Conservation (phyloP, 1,140 invertebrate species). For the Papilio xuthus region DNA sequence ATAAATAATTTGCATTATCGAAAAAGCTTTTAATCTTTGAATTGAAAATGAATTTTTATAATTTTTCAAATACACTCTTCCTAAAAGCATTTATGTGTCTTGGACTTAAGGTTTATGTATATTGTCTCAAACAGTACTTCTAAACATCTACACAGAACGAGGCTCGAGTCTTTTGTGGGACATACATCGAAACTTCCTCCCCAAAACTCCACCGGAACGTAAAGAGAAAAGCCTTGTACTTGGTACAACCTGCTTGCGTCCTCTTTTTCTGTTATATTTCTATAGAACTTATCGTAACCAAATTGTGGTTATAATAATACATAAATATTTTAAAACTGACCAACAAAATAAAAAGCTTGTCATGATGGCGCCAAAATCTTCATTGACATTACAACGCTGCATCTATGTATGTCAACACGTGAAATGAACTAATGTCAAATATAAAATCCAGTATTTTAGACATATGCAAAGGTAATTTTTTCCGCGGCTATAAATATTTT, state of each 20-base stretch:
- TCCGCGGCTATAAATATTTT: too few relatives aligned
- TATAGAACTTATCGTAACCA: slow-evolving; percentile 42
- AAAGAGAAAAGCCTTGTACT: slow-evolving; percentile 71
- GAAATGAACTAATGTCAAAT: too few relatives aligned
- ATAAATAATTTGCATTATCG: neutral
- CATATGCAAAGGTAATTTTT: too few relatives aligned
- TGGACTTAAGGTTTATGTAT: slow-evolving; percentile 37
- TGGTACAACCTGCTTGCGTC: slow-evolving; percentile 53
- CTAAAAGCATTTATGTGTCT: slow-evolving; percentile 33
- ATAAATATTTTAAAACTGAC: neutral
- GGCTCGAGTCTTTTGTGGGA: slow-evolving; percentile 58
- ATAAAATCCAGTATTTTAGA: too few relatives aligned
- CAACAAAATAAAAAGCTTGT: too few relatives aligned
- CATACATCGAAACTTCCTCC: slow-evolving; percentile 72
- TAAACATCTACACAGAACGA: slow-evolving; percentile 41
- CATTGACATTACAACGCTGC: too few relatives aligned
- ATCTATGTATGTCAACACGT: too few relatives aligned
- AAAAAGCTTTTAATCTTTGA: neutral
- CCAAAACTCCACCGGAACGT: slow-evolving; percentile 66
- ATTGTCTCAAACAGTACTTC: slow-evolving; percentile 36
- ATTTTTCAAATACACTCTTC: neutral
- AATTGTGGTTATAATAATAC: neutral
- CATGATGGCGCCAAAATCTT: too few relatives aligned
- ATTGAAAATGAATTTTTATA: neutral
- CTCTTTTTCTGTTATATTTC: slow-evolving; percentile 47